Base-by-base conservation (phyloP, 2,113 vertebrate genomes). In the Nerophis ophidion region DNA sequence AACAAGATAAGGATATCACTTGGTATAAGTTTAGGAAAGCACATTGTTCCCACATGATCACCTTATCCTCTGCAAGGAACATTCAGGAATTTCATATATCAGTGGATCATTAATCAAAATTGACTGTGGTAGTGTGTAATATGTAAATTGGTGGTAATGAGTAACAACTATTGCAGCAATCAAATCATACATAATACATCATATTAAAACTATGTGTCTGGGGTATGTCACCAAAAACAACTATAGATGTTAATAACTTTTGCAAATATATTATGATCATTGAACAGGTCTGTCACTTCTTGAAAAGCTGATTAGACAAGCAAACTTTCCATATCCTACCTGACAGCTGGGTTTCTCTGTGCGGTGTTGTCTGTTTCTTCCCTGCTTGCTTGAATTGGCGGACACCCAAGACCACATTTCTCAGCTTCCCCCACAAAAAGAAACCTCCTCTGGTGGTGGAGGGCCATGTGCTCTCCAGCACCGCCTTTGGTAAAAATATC, bases 391-490 rank as follows among this genome's bases (percentile, higher is more conserved):
- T 96, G 83, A 99, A 99, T 61, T 93, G 95, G 49, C 91, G 89
- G 81, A 96, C 91, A 73, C 92, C 96, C 8, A 93, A 87, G 49
- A 99, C 65, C 63, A 99, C 94, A 3, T 99, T 99, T 65, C 97
- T 89, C 84, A 99, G 86, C 84, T 98, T 98, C 73, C 93, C 94
- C 97, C 97, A 99, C 15, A 98, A 89, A 81, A 98, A 96, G 84
- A 94, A 95, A 57, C 95, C 96, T 80, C 96, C 95, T 81, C 92
- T 91, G 75, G 94, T 98, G 79, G 93, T 93, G 46, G 96, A 96
- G 57, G 97, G 97, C 97, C 97, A 99, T 1, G 94, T 98, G 72
- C 96, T 99, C 87, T 99, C 97, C 77, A 99, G 82, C 78, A 99
- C 95, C 0, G 97, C 97, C 97, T 99, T 53, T 19, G 70, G 36